Evolutionary conservation across 2,113 vertebrate genomes (phyloP).

Genomic region (Circaetus gallicus): DNA sequence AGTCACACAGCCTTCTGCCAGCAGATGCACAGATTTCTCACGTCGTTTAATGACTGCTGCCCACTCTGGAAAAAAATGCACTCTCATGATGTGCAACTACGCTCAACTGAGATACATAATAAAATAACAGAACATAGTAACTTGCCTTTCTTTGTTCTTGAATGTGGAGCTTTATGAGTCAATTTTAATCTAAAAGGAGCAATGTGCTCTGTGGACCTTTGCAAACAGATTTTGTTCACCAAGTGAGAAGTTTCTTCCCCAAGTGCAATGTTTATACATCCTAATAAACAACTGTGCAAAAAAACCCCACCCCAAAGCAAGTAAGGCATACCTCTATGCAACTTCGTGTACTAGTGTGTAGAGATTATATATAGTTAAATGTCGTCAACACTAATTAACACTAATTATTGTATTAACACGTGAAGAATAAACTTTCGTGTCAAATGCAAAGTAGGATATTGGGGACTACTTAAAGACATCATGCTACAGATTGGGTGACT

Average conservation of each 20-base stretch:
- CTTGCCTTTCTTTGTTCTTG: background rate
- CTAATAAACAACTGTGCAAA: background rate
- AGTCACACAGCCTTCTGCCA: background rate
- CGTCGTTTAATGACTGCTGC: background rate
- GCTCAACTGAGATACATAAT: background rate
- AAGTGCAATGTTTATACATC: background rate
- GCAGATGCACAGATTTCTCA: background rate
- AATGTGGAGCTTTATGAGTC: background rate
- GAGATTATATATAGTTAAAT: background rate
- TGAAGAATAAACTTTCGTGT: background rate
- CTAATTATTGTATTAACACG: background rate
- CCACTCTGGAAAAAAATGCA: background rate
- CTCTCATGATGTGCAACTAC: background rate
- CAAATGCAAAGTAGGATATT: background rate
- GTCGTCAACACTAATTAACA: background rate
- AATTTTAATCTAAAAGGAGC: background rate
- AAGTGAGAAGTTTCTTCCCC: background rate
- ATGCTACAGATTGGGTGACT: background rate
- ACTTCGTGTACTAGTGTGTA: background rate
- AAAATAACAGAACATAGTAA: background rate
- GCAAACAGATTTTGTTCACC: background rate
- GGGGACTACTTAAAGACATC: background rate
- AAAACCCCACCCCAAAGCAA: fast-evolving
- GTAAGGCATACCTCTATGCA: background rate
- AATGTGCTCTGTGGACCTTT: background rate